Evolutionary conservation across 2,797 vertebrate species (phyloP).

Genomic region (Danio jaintianensis): DNA sequence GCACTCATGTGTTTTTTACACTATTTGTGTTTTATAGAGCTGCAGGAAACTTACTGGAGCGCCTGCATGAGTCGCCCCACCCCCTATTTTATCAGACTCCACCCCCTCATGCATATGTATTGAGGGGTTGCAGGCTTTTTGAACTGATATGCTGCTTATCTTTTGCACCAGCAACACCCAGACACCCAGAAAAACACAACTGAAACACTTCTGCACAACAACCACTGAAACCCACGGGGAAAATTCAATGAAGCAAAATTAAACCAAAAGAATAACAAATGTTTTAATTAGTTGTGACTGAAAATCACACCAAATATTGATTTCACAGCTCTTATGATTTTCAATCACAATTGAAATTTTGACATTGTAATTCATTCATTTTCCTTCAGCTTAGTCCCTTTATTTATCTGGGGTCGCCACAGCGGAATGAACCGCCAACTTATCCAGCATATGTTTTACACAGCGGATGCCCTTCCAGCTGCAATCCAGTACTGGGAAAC

Average conservation of each 20-base stretch:
- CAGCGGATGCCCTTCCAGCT: too few species aligned
- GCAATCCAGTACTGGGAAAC: too few species aligned
- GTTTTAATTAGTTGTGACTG: too few species aligned
- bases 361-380: too few species aligned
- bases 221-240: neutral
- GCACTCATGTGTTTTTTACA: neutral
- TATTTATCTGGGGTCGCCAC: too few species aligned
- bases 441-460: too few species aligned
- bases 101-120: conserved; percentile 24
- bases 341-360: too few species aligned
- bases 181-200: neutral
- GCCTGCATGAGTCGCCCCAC: neutral
- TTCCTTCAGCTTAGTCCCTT: too few species aligned
- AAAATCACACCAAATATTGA: too few species aligned
- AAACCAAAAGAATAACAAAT: too few species aligned
- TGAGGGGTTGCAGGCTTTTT: neutral
- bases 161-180: conserved; percentile 8
- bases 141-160: conserved; percentile 19
- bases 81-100: neutral
- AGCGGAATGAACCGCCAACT: too few species aligned
- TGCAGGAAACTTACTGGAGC: neutral
- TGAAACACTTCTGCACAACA: neutral
- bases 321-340: too few species aligned
- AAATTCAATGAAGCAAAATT: neutral
- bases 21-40: neutral